Evolutionary conservation across 2,113 vertebrate species (phyloP).

Genomic region (Sinocyclocheilus anshuiensis): DNA sequence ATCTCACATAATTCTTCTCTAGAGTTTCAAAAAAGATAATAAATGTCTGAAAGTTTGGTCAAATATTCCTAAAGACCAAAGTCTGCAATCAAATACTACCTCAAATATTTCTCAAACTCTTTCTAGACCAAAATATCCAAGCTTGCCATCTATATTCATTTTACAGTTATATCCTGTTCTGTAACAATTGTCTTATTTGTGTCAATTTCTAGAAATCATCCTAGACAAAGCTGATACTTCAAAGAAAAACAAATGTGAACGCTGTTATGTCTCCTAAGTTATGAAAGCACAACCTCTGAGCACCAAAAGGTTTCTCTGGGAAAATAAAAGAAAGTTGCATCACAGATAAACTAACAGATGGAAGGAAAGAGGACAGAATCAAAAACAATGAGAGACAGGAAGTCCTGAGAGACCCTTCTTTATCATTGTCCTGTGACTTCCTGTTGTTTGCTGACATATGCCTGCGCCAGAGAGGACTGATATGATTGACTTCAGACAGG

Average conservation of each 20-base stretch:
- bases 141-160: neutral
- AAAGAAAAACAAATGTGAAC: neutral
- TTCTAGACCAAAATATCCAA: neutral
- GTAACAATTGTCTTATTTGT: neutral
- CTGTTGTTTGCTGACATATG: constrained; percentile 41
- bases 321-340: neutral
- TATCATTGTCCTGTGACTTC: constrained; percentile 27
- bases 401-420: constrained; percentile 23
- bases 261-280: neutral
- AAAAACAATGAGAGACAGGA: neutral
- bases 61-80: neutral
- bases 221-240: neutral
- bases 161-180: neutral
- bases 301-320: neutral
- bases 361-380: constrained; percentile 1
- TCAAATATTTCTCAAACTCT: neutral
- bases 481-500: constrained; percentile 40
- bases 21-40: neutral
- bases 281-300: neutral
- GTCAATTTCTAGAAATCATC: neutral
- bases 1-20: neutral
- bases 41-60: neutral
- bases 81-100: neutral
- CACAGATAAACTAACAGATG: neutral
- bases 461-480: constrained; percentile 33